Evolutionary conservation across 2,888 invertebrate genomes (phyloP), one percentile per base, ranked within the genome.

Genomic region (Teleogryllus oceanicus): DNA sequence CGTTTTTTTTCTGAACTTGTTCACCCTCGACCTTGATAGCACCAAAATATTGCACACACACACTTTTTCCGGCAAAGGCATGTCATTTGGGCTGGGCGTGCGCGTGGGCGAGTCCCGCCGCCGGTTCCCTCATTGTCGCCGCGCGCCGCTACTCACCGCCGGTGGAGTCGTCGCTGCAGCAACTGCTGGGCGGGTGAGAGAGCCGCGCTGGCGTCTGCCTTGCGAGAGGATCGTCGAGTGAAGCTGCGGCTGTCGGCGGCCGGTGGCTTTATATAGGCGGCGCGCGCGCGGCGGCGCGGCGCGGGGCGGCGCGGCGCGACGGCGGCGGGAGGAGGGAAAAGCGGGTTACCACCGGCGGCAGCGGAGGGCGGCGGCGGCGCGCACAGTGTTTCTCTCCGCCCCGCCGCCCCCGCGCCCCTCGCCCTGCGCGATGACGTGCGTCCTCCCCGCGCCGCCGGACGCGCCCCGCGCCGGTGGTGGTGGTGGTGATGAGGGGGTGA

Each of bases 291-390:
- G 18, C 18, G 62, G 62, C 62, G 62, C 62, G 62, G 62, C 62
- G 62, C 24, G 24, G 24, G 2, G 24, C 24, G 24, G 3, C 24
- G 21, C 21, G 62, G 62, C 18, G 62, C 16, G 62, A 8, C 16
- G n/a, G 62, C n/a, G 62, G 62, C 16, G n/a, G 62, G 62, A 62
- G 62, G 62, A 62, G 62, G 62, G 62, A 62, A 62, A 62, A 62
- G 62, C 62, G 62, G 62, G 62, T 62, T 62, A 12, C 62, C 62
- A 62, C 62, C 62, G 62, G 13, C 62, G 62, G 16, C 4, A 62
- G 62, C 11, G 62, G 62, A 13, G 62, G n/a, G 62, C 16, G 62
- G n/a, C 13, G 62, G 62, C 16, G 62, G 62, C 13, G 62, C n/a
- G 62, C 37, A 8, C 37, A 5, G 37, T 37, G 37, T 37, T 37